Evolutionary conservation across 2,113 vertebrate genomes (phyloP), one percentile per base, ranked within the genome.

Genomic region (Antechinus stuartii): DNA sequence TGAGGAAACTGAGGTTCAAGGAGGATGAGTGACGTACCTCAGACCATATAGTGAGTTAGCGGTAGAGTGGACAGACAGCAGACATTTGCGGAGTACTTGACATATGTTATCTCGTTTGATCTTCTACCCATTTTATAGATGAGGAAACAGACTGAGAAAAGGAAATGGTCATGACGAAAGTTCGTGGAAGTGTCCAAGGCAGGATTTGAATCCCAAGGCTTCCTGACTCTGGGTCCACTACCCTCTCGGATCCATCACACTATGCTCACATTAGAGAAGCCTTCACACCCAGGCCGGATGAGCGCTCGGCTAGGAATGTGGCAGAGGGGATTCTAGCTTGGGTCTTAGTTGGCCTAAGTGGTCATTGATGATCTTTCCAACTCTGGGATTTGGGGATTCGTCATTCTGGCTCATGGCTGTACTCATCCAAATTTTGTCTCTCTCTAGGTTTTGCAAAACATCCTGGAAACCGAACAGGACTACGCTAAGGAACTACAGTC

Each of bases 401-500:
- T 84, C 68, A 42, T n/a, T 16, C 12, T 68, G n/a, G 68, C n/a
- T 84, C 68, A 84, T 84, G 68, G 6, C 19, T 8, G 7, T 42
- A 84, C 35, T 84, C n/a, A 84, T 84, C n/a, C 68, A 94, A 94
- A 8, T 16, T 95, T 97, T 98, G 93, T 98, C 97, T 97, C 96
- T 97, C 96, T 93, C 35, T 98, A 99, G 99, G 99, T 99, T 61
- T 99, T 99, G 91, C 99, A 99, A 98, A 99, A 99, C 98, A 99
- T 99, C 98, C 98, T 99, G 98, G 99, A 99, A 97, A 99, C 99
- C 52, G 99, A 99, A 98, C 99, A 99, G 94, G 99, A 99, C 96
- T 99, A 99, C 98, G 98, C 99, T 56, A 99, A 99, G 98, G 99
- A 99, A 96, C 98, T 99, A 35, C 99, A 99, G 96, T 98, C 98